Conservation (phyloP, 2,888 invertebrate genomes). For the Brenthis ino region DNA sequence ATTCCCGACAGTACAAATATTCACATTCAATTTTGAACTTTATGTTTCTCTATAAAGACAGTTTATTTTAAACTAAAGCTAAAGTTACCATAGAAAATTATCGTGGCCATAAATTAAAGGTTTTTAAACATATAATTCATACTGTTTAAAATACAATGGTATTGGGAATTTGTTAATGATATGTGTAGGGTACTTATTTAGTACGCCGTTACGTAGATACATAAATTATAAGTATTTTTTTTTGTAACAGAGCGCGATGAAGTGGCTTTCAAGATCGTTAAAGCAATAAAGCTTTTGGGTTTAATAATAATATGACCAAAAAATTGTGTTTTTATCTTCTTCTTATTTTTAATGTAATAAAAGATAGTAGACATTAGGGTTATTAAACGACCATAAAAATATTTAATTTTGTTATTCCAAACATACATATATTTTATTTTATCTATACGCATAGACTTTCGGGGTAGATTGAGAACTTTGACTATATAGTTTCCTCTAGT, state of each 20-base stretch:
- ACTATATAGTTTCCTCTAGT: too few relatives aligned
- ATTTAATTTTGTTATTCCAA: too few relatives aligned
- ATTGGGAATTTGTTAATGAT: slow-evolving; percentile 10
- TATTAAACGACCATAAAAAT: too few relatives aligned
- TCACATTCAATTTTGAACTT: slow-evolving; percentile 13
- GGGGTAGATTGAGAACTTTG: too few relatives aligned
- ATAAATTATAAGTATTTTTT: not conserved
- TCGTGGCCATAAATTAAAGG: slow-evolving; percentile 27
- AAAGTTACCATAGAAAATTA: slow-evolving; percentile 10
- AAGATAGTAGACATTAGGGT: too few relatives aligned
- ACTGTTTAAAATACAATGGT: slow-evolving; percentile 8
- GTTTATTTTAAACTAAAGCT: not conserved
- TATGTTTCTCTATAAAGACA: not conserved
- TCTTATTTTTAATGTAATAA: too few relatives aligned
- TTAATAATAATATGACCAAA: too few relatives aligned
- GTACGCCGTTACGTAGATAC: not conserved
- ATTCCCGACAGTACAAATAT: not conserved
- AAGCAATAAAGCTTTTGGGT: too few relatives aligned
- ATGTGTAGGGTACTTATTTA: slow-evolving; percentile 3
- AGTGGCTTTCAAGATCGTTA: not conserved
- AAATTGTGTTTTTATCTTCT: too few relatives aligned
- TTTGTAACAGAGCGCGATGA: not conserved
- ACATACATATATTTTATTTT: too few relatives aligned
- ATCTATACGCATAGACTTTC: too few relatives aligned
- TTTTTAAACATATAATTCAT: slow-evolving; percentile 14